Evolutionary conservation across 2,797 vertebrate genomes (phyloP).

Genomic region (Phrynocephalus vlangalii): DNA sequence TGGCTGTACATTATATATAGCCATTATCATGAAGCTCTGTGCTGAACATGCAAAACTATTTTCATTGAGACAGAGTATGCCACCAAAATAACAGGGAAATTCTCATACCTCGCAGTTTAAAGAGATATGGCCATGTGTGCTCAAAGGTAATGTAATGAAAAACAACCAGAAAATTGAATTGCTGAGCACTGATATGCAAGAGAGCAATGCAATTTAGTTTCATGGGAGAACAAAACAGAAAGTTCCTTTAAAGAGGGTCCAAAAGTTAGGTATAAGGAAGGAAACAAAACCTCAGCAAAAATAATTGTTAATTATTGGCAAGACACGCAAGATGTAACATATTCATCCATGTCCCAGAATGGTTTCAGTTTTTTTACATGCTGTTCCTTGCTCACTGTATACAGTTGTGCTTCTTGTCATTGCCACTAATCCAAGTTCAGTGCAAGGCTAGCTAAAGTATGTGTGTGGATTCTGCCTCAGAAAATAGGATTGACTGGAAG

Average conservation of each 20-base stretch:
- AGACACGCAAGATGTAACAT: not conserved
- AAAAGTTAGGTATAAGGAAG: not conserved
- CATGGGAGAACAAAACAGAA: not conserved
- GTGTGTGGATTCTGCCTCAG: not conserved
- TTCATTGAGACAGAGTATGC: not conserved
- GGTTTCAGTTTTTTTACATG: not conserved
- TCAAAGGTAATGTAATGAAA: slow-evolving; percentile 28
- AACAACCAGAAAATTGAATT: slow-evolving; percentile 19
- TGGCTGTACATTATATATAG: too few relatives aligned
- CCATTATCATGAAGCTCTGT: not conserved
- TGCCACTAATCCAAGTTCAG: not conserved
- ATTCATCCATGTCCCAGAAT: not conserved
- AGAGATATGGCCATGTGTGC: not conserved
- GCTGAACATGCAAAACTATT: not conserved
- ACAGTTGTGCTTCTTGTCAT: not conserved
- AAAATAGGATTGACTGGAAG: slow-evolving; percentile 36
- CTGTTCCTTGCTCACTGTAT: accelerated
- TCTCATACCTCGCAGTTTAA: slow-evolving; percentile 2
- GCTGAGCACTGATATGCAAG: not conserved
- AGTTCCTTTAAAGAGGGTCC: not conserved
- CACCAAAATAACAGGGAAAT: not conserved
- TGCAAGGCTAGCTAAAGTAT: not conserved
- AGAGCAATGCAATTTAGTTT: not conserved
- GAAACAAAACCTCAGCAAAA: not conserved
- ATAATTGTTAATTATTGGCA: not conserved